Base-by-base conservation (phyloP, 2,113 vertebrate species). In the Colossoma macropomum region DNA sequence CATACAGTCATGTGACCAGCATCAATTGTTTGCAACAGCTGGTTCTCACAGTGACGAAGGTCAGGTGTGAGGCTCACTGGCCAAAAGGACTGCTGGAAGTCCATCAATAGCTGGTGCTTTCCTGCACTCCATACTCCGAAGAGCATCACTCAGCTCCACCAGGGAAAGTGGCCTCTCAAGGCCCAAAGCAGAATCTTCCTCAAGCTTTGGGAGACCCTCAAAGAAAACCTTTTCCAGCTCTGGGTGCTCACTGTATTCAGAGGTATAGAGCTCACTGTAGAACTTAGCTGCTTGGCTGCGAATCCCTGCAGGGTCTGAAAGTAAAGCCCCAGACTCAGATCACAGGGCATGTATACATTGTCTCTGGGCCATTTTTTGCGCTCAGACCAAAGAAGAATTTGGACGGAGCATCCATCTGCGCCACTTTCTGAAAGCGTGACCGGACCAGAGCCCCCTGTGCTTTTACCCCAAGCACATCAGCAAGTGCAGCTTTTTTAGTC, bases 311-410 rank as follows among this genome's bases (percentile, higher is more conserved):
- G 38, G 62, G 41, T 78, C 38, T 45, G 41, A 41, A 2, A 28
- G 32, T 12, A 65, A n/a, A 45, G n/a, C 23, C 9, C 34, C 25
- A 25, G 25, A 2, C 11, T 68, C 41, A 17, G 62, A 52, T 2
- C 34, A 7, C 34, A 38, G 34, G 34, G 34, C 34, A 38, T 38
- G 34, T 7, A 38, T 38, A 7, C 23, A 34, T 25, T 27, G 17
- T 10, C 45, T 68, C 15, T 83, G n/a, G 81, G 3, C 62, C 73
- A 60, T 34, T 82, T 21, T 68, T 56, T 11, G 23, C 23, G 23
- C 79, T 59, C 3, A 82, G 27, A n/a, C 68, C 32, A 52, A 86
- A 54, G 11, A 75, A 85, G 50, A 78, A 75, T 38, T 50, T 66
- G 34, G 34, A 38, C 7, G 34, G 7, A 38, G 34, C n/a, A n/a